phyloP scores from a whole-genome alignment of 2,888 invertebrate genomes.

The Morinoia aosen region DNA sequence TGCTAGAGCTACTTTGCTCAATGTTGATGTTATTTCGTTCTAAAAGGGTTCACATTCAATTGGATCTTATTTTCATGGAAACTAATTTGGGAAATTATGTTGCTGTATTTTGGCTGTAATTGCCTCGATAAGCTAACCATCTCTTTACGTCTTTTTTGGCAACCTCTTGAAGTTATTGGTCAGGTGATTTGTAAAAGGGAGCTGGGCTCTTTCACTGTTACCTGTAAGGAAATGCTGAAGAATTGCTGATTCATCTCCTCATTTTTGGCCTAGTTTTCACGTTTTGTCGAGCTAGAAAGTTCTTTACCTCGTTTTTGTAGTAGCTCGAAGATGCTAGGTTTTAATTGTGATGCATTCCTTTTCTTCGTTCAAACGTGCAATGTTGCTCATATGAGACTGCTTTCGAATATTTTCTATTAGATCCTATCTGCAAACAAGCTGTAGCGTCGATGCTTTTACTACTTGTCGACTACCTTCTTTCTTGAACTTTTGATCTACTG shows the following conservation, averaged over 20 bases:
- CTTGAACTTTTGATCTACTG: background rate
- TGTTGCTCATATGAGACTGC: background rate
- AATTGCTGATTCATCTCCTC: background rate
- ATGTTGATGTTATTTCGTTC: background rate
- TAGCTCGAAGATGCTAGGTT: background rate
- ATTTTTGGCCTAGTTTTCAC: background rate
- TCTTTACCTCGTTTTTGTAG: background rate
- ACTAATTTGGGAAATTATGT: background rate
- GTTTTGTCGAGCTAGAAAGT: background rate
- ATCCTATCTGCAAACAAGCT: background rate
- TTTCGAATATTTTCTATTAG: background rate
- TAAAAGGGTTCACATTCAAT: background rate
- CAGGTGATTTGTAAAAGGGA: background rate
- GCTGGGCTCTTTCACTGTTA: slow-evolving; percentile 12
- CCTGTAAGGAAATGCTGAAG: background rate
- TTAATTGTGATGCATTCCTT: slow-evolving; percentile 33
- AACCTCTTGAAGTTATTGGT: background rate
- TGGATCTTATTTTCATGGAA: background rate
- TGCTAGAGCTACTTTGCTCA: background rate
- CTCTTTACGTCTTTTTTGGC: background rate
- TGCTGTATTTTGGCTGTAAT: background rate
- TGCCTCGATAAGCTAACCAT: background rate
- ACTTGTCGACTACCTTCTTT: too few species aligned
- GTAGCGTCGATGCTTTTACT: background rate
- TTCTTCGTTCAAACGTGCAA: background rate